Evolutionary conservation across 2,113 vertebrate species (phyloP), one percentile per base, ranked within the genome.

Genomic region (Pangasianodon gigas): DNA sequence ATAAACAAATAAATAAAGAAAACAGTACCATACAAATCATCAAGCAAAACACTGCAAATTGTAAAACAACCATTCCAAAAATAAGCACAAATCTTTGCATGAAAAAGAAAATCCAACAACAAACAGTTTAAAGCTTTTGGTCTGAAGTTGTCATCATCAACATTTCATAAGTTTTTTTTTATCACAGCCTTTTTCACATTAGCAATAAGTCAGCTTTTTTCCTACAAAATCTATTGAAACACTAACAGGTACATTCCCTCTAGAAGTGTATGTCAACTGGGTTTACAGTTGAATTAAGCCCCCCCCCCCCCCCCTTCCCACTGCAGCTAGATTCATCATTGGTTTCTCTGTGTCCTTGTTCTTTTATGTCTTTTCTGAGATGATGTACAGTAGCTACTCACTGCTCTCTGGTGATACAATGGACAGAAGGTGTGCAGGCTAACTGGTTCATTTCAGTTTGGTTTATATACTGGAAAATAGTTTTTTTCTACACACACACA

Each of bases 121-220:
- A 96, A 96, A 96, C 94, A 96, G 95, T 95, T 96, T 96, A 96
- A 96, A 96, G 96, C 96, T 97, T 97, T 98, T 97, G 97, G 96
- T 97, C 95, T 96, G 96, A 97, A 95, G 96, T 96, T 93, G 82
- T 96, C 93, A 94, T 95, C 94, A 94, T 93, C 91, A 93, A 94
- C 88, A 77, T 92, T 56, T 56, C 90, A 91, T 75, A 92, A 92
- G 91, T 93, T 91, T 93, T 85, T 91, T 93, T 93, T 91, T 92
- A 91, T 94, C 95, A 92, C 94, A 93, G 93, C 92, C 92, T 94
- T 93, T 93, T 54, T 91, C 93, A 95, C 93, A 95, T 93, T 93
- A 95, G 93, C 93, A 94, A 94, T 94, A 95, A 92, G 89, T 93
- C 93, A 93, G 91, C 93, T 90, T 90, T 56, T 91, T 90, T 86